Evolutionary conservation across 2,113 vertebrate genomes (phyloP).

Genomic region (Gallinago media): DNA sequence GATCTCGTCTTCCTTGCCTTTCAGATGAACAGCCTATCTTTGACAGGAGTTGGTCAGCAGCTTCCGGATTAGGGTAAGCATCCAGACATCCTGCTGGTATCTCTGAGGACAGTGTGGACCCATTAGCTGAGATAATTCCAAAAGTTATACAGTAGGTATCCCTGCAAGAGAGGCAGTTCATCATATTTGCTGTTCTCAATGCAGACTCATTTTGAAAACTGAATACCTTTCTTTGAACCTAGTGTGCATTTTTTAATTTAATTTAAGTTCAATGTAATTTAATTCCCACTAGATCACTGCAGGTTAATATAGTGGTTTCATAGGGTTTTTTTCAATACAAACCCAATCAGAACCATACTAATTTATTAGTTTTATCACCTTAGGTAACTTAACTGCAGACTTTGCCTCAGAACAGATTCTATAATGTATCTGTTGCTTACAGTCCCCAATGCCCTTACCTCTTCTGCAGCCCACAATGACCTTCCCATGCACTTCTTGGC

Average conservation of each 20-base stretch:
- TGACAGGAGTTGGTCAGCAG: neutral
- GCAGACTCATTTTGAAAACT: neutral
- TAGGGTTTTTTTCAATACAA: neutral
- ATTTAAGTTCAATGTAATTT: neutral
- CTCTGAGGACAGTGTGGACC: neutral
- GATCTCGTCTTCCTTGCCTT: neutral
- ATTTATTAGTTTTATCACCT: neutral
- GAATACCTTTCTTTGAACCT: neutral
- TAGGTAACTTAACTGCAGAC: neutral
- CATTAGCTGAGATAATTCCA: neutral
- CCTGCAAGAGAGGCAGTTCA: neutral
- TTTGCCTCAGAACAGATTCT: neutral
- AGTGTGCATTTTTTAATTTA: neutral
- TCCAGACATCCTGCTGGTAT: neutral
- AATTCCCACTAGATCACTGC: neutral
- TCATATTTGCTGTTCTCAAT: neutral
- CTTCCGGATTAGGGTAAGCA: neutral
- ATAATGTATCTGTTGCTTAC: neutral
- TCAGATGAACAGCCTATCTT: neutral
- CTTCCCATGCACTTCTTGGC: neutral
- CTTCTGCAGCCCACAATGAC: neutral
- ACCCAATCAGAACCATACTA: neutral
- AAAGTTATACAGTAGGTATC: neutral
- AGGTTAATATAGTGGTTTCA: neutral
- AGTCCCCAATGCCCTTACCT: neutral